Conservation (phyloP, 2,113 vertebrate genomes). For the Oryctolagus cuniculus region DNA sequence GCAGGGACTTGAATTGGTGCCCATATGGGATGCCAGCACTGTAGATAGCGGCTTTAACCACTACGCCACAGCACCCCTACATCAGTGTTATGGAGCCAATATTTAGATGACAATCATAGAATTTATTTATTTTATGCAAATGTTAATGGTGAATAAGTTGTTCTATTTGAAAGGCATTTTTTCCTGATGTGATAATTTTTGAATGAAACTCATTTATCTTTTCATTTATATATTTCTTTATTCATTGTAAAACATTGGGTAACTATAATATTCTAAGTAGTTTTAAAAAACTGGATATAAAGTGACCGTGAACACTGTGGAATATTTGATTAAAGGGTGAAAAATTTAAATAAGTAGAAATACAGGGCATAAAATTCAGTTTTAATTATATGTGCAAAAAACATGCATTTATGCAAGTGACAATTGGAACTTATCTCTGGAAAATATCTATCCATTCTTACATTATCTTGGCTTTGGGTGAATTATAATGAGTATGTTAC, state of each 20-base stretch:
- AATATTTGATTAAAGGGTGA: neutral
- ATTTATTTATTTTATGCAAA: neutral
- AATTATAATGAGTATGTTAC: neutral
- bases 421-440: neutral
- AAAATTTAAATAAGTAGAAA: neutral
- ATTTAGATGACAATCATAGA: neutral
- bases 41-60: no score
- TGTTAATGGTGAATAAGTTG: conserved; percentile 28
- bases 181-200: no score
- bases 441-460: neutral
- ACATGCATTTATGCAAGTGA: neutral
- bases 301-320: neutral
- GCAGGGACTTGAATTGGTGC: no score
- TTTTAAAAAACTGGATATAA: neutral
- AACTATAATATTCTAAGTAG: neutral
- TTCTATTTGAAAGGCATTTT: neutral
- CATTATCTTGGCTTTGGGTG: neutral
- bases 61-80: no score
- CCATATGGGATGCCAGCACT: no score
- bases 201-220: neutral
- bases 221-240: neutral
- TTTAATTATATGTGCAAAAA: neutral
- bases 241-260: neutral
- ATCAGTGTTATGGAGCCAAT: conserved; percentile 1
- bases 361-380: neutral